phyloP scores from a whole-genome alignment of 2,888 invertebrate species.

The Heliconius cydno region DNA sequence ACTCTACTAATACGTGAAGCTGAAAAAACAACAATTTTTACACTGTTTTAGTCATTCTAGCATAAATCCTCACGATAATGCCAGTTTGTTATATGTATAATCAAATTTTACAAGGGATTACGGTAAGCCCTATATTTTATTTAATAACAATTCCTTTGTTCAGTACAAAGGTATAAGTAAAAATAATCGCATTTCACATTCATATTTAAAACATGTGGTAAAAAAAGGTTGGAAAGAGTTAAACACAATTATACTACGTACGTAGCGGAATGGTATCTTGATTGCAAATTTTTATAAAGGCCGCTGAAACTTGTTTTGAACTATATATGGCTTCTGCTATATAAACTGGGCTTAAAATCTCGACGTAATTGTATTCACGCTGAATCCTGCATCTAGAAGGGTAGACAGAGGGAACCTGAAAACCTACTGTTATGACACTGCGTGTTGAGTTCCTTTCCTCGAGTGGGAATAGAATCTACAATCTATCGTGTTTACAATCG shows the following conservation, averaged over 20 bases:
- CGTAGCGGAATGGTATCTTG: not conserved
- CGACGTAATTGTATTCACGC: too few species aligned
- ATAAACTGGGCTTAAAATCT: too few species aligned
- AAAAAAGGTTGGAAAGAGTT: constrained; percentile 8
- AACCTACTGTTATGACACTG: too few species aligned
- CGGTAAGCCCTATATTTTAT: not conserved
- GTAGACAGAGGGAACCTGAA: too few species aligned
- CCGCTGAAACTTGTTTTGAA: too few species aligned
- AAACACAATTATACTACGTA: not conserved
- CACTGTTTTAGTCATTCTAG: not conserved
- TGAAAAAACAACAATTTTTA: not conserved
- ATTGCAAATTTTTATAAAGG: not conserved
- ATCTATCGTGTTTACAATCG: not conserved
- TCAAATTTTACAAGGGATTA: not conserved
- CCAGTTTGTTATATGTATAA: not conserved
- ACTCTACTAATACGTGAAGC: not conserved
- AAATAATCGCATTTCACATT: constrained; percentile 16
- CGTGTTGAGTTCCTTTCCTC: too few species aligned
- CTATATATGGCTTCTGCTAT: too few species aligned
- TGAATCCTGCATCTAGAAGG: too few species aligned
- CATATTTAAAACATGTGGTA: constrained; percentile 18
- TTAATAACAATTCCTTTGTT: constrained; percentile 2
- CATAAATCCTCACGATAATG: not conserved
- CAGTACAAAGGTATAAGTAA: not conserved
- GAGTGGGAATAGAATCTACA: too few species aligned